These are phyloP conservation scores for Phengaris arion DNA, from an alignment of 2,888 invertebrate species.

Conservation along the genomic window DNA sequence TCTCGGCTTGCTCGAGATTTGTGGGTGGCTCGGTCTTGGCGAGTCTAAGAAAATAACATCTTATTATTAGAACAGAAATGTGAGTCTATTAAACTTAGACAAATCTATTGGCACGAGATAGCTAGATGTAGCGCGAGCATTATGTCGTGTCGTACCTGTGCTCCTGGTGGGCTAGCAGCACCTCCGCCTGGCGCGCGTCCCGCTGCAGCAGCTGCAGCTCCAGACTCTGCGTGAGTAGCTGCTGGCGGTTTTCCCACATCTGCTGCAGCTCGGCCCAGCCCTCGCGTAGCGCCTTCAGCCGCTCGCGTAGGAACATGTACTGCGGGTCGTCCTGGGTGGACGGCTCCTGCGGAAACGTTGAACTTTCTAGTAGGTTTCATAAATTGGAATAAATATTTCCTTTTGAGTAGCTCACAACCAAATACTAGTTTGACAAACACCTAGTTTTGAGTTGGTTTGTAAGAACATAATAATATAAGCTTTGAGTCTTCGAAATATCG, in stretches of 20 bases:
- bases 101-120: no score
- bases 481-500: no score
- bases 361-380: not conserved
- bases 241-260: slow-evolving; percentile 99
- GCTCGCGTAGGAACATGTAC: slow-evolving; percentile 99
- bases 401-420: no score
- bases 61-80: no score
- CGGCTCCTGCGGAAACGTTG: slow-evolving; percentile 79
- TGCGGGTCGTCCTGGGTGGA: slow-evolving; percentile 97
- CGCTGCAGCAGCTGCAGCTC: slow-evolving; percentile 97
- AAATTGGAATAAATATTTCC: not conserved
- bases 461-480: no score
- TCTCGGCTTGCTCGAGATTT: slow-evolving; percentile 98
- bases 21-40: slow-evolving; percentile 97
- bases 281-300: slow-evolving; percentile 97
- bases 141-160: slow-evolving; percentile 80
- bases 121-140: no score
- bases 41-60: slow-evolving; percentile 65
- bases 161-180: slow-evolving; percentile 98
- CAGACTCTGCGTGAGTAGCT: slow-evolving; percentile 94
- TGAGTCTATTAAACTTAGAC: no score
- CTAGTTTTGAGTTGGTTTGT: no score
- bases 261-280: slow-evolving; percentile 99
- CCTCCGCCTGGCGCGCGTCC: slow-evolving; percentile 98
- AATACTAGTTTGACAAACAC: no score